Evolutionary conservation across 2,888 invertebrate genomes (phyloP).

Genomic region (Amphipoea lucens): DNA sequence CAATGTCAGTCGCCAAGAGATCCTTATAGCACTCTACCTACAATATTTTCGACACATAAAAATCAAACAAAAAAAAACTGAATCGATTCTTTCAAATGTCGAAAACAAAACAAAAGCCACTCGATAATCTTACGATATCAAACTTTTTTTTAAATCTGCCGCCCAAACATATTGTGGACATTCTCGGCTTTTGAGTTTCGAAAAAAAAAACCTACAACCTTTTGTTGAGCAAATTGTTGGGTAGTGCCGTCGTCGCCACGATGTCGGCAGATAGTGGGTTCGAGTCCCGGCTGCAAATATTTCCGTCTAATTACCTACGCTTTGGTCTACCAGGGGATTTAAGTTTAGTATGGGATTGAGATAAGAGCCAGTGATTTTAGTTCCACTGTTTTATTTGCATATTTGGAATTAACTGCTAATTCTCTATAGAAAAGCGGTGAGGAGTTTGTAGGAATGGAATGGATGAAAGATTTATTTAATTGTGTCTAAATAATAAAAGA

Average conservation of each 20-base stretch:
- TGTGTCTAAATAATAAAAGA: neutral
- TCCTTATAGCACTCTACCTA: neutral
- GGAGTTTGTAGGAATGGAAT: conserved; percentile 3
- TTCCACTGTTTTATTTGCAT: conserved; percentile 61
- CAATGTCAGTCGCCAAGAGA: no score
- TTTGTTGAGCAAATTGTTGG: conserved; percentile 79
- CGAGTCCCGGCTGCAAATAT: conserved; percentile 79
- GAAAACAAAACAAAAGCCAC: conserved; percentile 38
- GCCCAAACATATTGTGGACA: conserved; percentile 66
- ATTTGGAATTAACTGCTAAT: conserved; percentile 60
- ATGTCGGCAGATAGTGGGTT: conserved; percentile 83
- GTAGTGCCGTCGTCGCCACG: conserved; percentile 76
- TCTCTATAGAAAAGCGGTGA: conserved; percentile 6
- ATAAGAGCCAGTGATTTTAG: conserved; percentile 67
- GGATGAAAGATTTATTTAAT: conserved; percentile 23
- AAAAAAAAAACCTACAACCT: conserved; percentile 70
- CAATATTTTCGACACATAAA: neutral
- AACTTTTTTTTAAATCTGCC: conserved; percentile 62
- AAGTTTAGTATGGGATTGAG: conserved; percentile 65
- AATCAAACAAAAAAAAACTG: neutral
- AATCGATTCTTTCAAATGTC: conserved; percentile 13
- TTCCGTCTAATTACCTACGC: conserved; percentile 82
- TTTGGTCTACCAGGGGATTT: conserved; percentile 68
- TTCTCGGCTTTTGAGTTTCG: conserved; percentile 67
- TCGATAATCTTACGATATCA: conserved; percentile 46